Evolutionary conservation across 2,888 invertebrate genomes (phyloP), one percentile per base, ranked within the genome.

Genomic region (Acanthococcus lagerstroemiae): DNA sequence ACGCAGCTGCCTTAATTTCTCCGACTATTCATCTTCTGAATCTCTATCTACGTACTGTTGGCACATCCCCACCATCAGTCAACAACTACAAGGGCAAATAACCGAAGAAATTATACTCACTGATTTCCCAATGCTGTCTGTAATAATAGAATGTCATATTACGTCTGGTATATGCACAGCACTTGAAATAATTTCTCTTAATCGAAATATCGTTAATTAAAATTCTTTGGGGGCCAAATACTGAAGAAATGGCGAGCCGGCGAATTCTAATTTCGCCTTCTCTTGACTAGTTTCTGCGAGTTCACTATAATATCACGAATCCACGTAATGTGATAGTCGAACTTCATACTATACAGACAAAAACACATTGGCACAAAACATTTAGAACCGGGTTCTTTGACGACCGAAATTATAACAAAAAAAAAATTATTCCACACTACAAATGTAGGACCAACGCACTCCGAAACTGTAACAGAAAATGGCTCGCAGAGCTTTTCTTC

Each of bases 301-400:
- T 90, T 90, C 81, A 91, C 85, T 79, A 91, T 87, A 79, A 91
- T 90, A 81, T 90, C 90, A 80, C 87, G 86, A 80, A 89, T 90
- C 90, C 90, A 91, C 81, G 88, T 88, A 84, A 88, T 89, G 79
- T 84, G 86, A 83, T 90, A 90, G 52, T 63, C 68, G 68, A 69
- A 69, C 67, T 67, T 69, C 69, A 69, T 69, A 55, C 58, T 68
- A 69, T 69, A 66, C 66, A 66, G 63, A 65, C 69, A 67, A 67
- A 66, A 67, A 61, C 60, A 67, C 69, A 68, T 69, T 46, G 66
- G 22, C 22, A 66, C 48, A 26, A 30, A 56, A 46, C 57, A 56
- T 57, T 57, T 66, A 66, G 50, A 22, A 57, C 57, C 19, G 30
- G 22, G 25, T 24, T 25, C 22, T 25, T 26, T 15, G 46, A 56